Evolutionary conservation across 2,888 invertebrate species (phyloP).

Genomic region (Caenorhabditis sp.): DNA sequence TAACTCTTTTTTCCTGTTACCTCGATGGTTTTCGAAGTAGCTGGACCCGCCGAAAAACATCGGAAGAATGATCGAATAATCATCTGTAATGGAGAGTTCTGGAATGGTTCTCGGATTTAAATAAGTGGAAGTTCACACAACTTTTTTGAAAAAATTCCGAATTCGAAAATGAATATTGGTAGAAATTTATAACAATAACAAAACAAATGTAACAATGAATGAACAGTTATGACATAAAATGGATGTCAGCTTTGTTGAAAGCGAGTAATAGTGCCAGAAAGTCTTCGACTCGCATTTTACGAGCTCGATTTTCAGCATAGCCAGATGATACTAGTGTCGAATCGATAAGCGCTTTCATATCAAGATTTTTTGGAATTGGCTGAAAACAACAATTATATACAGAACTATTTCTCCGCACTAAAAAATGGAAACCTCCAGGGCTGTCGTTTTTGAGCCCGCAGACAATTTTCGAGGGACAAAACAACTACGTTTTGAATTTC

Average conservation of each 20-base stretch:
- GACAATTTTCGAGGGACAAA: too few relatives aligned
- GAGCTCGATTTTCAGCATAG: slow-evolving; percentile 82
- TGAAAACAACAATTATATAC: slow-evolving; percentile 72
- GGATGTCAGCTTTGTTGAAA: slow-evolving; percentile 90
- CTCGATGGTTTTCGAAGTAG: background rate
- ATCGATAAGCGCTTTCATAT: slow-evolving; percentile 83
- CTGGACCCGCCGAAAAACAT: background rate
- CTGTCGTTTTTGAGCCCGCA: too few relatives aligned
- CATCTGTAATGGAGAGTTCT: background rate
- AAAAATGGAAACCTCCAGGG: too few relatives aligned
- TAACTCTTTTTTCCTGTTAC: background rate
- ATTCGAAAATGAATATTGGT: slow-evolving; percentile 4
- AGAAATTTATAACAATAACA: background rate
- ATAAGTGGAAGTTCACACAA: background rate
- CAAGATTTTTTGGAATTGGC: slow-evolving; percentile 82
- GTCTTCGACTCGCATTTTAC: slow-evolving; percentile 95
- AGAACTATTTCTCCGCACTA: too few relatives aligned
- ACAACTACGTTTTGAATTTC: too few relatives aligned
- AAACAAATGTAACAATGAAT: background rate
- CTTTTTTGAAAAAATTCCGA: background rate
- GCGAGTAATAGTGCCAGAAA: slow-evolving; percentile 85
- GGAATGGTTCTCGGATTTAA: background rate
- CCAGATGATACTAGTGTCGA: slow-evolving; percentile 77
- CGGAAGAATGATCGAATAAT: background rate
- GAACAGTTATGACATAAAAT: slow-evolving; percentile 76